phyloP scores from a whole-genome alignment of 2,113 vertebrate species.

The Emydocephalus ijimae region DNA sequence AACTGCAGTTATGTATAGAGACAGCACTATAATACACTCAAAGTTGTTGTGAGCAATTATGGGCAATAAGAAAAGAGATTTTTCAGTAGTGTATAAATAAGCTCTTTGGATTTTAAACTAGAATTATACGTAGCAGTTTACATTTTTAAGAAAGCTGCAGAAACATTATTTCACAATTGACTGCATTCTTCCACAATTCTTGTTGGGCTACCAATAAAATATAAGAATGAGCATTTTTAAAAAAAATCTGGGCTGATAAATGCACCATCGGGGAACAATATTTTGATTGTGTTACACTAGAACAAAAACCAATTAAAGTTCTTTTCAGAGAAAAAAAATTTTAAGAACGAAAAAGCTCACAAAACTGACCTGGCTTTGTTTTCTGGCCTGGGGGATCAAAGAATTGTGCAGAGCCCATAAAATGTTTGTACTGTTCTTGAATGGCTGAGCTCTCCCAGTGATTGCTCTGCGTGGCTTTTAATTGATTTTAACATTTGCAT shows the following conservation, averaged over 20 bases:
- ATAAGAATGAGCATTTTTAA: neutral
- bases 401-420: neutral
- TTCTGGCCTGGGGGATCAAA: neutral
- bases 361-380: neutral
- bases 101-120: neutral
- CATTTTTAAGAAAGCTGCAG: neutral
- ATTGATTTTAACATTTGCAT: neutral
- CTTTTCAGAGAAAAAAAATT: neutral
- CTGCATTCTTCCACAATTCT: neutral
- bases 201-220: neutral
- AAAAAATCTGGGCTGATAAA: neutral
- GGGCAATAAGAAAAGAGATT: neutral
- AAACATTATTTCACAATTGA: neutral
- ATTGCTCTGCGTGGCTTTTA: neutral
- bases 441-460: neutral
- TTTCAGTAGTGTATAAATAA: constrained; percentile 6
- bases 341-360: neutral
- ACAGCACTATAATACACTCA: neutral
- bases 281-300: neutral
- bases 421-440: neutral
- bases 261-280: neutral
- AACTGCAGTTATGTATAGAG: constrained; percentile 16
- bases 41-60: neutral
- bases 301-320: neutral
- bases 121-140: neutral